Evolutionary conservation across 2,113 vertebrate species (phyloP).

Genomic region (Lota lota): DNA sequence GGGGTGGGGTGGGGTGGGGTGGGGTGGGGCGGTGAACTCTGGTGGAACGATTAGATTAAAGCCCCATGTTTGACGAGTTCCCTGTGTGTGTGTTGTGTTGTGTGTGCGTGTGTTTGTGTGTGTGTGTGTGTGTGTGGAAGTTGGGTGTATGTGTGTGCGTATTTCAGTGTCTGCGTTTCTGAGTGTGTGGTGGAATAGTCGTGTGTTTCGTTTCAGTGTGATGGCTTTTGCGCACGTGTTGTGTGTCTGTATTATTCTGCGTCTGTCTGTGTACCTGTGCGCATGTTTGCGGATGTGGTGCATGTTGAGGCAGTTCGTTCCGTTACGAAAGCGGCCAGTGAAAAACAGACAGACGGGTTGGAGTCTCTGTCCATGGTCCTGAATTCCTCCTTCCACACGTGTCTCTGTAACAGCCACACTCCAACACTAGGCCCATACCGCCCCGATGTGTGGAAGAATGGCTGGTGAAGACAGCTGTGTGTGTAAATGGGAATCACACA

Average conservation of each 20-base stretch:
- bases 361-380: neutral
- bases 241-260: neutral
- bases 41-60: constrained; percentile 22
- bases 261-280: constrained; percentile 12
- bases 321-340: too few species aligned
- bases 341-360: too few species aligned
- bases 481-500: constrained; percentile 47
- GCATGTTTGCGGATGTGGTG: neutral
- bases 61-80: constrained; percentile 16
- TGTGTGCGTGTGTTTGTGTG: constrained; percentile 27
- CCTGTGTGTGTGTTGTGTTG: constrained; percentile 34
- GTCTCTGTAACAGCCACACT: constrained; percentile 43
- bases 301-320: neutral
- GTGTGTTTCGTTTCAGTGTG: too few species aligned
- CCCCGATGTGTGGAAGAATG: constrained; percentile 16
- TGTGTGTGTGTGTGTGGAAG: neutral
- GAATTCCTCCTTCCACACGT: neutral
- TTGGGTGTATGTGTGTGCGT: neutral
- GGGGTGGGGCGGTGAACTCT: constrained; percentile 9
- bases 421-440: constrained; percentile 43
- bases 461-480: constrained; percentile 39
- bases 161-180: neutral
- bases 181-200: too few species aligned
- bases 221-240: neutral
- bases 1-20: constrained; percentile 20